Conservation (phyloP, 64 coral and sea anemone species). For the Pocillopora verrucosa region DNA sequence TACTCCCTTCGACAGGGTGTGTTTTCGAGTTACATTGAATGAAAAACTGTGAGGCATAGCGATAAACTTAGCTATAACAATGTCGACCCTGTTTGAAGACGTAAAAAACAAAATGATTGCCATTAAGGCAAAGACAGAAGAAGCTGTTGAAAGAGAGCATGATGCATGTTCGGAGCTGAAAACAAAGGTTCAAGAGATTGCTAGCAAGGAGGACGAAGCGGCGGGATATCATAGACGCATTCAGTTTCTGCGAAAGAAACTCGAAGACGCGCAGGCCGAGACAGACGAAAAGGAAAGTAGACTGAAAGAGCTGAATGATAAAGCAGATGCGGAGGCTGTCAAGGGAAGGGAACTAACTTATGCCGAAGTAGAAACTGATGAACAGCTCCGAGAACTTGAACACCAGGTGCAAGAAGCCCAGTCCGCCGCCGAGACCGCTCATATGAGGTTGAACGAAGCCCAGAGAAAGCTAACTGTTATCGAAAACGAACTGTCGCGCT, state of each 20-base stretch:
- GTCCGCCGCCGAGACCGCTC: not conserved
- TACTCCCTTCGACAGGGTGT: not conserved
- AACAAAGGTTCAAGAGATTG: not conserved
- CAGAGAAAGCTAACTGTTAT: slow-evolving; percentile 45
- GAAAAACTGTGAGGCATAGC: not conserved
- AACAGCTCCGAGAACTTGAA: slow-evolving; percentile 19
- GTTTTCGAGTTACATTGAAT: not conserved
- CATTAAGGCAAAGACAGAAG: slow-evolving; percentile 46
- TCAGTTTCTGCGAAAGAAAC: slow-evolving; percentile 5
- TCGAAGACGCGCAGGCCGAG: not conserved
- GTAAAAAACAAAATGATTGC: slow-evolving; percentile 56
- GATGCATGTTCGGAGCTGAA: slow-evolving; percentile 17
- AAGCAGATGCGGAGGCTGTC: slow-evolving; percentile 20
- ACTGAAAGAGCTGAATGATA: not conserved
- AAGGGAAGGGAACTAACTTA: slow-evolving; percentile 45
- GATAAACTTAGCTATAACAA: not conserved
- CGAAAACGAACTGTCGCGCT: slow-evolving; percentile 27
- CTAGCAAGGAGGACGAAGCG: slow-evolving; percentile 35
- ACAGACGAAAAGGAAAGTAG: slow-evolving; percentile 7
- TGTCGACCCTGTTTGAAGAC: not conserved
- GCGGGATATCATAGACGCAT: slow-evolving; percentile 20
- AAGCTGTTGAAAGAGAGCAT: slow-evolving; percentile 42
- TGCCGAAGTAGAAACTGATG: slow-evolving; percentile 55
- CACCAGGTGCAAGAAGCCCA: slow-evolving; percentile 1
- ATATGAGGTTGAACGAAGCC: slow-evolving; percentile 38